A percentile compares a stretch with the other conserved stretches of the same genome.
phyloP scores from a whole-genome alignment of 2,888 invertebrate genomes.

The Oeneis ivallda region DNA sequence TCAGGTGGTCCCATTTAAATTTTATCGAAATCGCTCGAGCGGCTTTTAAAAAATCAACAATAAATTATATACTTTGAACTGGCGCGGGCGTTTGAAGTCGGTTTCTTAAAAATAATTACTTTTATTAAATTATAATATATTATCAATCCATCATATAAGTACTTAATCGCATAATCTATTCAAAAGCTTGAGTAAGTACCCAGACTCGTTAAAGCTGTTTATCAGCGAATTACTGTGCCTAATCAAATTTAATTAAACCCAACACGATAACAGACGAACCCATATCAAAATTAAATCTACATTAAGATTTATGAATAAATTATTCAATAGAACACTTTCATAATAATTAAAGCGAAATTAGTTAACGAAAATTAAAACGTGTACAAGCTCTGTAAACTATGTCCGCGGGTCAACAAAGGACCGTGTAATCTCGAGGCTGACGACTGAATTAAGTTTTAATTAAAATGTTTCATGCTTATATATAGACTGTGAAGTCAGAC shows the following conservation, averaged over 20 bases:
- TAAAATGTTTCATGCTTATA: slow-evolving; percentile 32
- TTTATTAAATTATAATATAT: too few relatives aligned
- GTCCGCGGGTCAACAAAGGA: background rate
- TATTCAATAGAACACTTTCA: background rate
- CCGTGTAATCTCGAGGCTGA: background rate
- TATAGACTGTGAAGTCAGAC: slow-evolving; percentile 22
- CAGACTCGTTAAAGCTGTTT: background rate
- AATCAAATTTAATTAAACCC: background rate
- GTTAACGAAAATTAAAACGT: slow-evolving; percentile 2
- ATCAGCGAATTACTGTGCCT: slow-evolving; percentile 6
- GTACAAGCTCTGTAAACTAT: background rate
- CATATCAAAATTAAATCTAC: background rate
- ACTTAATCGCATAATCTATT: background rate
- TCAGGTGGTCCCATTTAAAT: too few relatives aligned
- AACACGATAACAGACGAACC: background rate
- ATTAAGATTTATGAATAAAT: background rate
- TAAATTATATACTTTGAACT: too few relatives aligned
- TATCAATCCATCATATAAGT: too few relatives aligned
- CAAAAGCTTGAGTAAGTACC: background rate
- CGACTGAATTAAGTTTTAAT: slow-evolving; percentile 25
- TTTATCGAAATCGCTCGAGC: too few relatives aligned
- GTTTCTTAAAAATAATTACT: too few relatives aligned
- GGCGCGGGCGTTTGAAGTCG: too few relatives aligned
- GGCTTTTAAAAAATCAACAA: too few relatives aligned
- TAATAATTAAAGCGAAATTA: slow-evolving; percentile 4